phyloP scores from a whole-genome alignment of 2,888 invertebrate genomes.

The Tortrix viridana region DNA sequence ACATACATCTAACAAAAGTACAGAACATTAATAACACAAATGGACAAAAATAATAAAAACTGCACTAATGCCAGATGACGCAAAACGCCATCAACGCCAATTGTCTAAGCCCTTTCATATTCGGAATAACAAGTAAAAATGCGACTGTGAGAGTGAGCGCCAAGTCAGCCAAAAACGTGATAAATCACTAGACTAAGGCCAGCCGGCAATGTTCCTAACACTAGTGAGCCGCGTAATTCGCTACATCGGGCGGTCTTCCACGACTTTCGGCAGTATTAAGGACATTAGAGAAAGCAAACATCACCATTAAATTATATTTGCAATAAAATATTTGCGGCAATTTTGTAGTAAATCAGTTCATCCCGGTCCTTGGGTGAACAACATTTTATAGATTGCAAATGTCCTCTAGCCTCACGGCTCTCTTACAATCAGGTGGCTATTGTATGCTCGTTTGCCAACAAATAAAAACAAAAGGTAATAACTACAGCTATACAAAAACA shows the following conservation, averaged over 20 bases:
- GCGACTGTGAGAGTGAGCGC: not conserved
- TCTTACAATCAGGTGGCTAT: too few relatives aligned
- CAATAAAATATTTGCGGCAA: not conserved
- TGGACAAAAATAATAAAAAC: too few relatives aligned
- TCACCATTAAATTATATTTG: slow-evolving; percentile 16
- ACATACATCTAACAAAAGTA: too few relatives aligned
- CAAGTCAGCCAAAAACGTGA: slow-evolving; percentile 14
- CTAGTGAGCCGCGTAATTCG: slow-evolving; percentile 30
- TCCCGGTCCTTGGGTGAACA: too few relatives aligned
- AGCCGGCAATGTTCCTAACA: slow-evolving; percentile 12
- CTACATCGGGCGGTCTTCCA: slow-evolving; percentile 19
- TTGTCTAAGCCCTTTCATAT: not conserved
- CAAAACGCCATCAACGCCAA: too few relatives aligned
- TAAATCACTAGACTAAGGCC: slow-evolving; percentile 28
- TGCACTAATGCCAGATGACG: too few relatives aligned
- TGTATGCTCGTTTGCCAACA: too few relatives aligned
- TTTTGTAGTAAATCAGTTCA: not conserved
- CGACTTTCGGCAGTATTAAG: slow-evolving; percentile 30
- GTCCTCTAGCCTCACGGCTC: too few relatives aligned
- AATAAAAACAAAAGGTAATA: too few relatives aligned
- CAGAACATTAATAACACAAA: too few relatives aligned
- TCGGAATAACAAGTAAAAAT: not conserved
- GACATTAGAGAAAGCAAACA: slow-evolving; percentile 8
- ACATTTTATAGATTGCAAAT: too few relatives aligned
- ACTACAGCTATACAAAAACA: too few relatives aligned